Evolutionary conservation across 2,113 vertebrate species (phyloP).

Genomic region (Lethenteron reissneri): DNA sequence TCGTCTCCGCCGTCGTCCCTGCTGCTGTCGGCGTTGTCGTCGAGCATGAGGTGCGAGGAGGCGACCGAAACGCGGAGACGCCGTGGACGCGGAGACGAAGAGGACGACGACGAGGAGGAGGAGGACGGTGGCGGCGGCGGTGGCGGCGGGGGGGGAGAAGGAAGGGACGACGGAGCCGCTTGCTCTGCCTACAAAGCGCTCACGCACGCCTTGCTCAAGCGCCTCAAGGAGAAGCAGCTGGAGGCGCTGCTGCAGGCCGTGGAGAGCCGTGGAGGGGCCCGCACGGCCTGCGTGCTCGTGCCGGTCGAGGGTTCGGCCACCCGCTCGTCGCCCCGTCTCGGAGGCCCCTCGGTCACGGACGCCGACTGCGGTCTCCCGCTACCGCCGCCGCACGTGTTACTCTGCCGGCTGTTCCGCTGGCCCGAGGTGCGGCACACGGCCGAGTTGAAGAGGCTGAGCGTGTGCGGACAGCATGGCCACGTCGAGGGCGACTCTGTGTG

Average conservation of each 20-base stretch:
- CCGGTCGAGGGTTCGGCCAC: too few species aligned
- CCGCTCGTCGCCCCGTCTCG: constrained; percentile 20
- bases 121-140: constrained; percentile 17
- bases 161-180: constrained; percentile 37
- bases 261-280: constrained; percentile 16
- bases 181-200: constrained; percentile 18
- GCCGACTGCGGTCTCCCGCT: constrained; percentile 6
- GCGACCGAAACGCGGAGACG: constrained; percentile 35
- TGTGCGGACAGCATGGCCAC: constrained; percentile 10
- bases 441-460: constrained; percentile 20
- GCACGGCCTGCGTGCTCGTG: constrained; percentile 13
- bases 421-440: constrained; percentile 18
- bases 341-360: constrained; percentile 16
- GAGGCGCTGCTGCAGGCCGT: constrained; percentile 21
- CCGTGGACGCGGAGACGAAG: constrained; percentile 57
- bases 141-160: constrained; percentile 26
- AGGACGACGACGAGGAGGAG: constrained; percentile 27
- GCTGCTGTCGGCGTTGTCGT: too few species aligned
- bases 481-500: constrained; percentile 13
- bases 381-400: constrained; percentile 17
- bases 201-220: constrained; percentile 18
- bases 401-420: constrained; percentile 25
- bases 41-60: too few species aligned
- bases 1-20: too few species aligned
- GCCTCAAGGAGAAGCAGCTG: constrained; percentile 22